Conservation (phyloP, 2,797 vertebrate genomes). For the Potorous gilbertii region DNA sequence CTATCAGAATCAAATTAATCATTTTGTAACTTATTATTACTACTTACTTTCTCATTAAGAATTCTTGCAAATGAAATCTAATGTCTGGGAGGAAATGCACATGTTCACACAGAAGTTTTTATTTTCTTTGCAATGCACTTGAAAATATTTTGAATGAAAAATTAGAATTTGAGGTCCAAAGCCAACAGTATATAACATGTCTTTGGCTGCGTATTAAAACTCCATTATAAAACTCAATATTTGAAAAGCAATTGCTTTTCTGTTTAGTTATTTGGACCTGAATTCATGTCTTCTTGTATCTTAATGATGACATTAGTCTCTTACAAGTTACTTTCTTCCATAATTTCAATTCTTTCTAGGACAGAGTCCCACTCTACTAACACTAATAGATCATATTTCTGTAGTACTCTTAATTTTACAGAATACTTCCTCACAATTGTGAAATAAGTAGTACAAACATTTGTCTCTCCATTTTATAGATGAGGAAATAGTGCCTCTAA, state of each 20-base stretch:
- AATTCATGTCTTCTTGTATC: slow-evolving; percentile 39
- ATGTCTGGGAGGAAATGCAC: background rate
- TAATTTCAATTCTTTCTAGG: background rate
- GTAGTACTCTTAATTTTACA: background rate
- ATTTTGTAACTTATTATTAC: background rate
- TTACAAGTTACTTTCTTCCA: slow-evolving; percentile 26
- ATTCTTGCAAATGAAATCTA: background rate
- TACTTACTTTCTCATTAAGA: background rate
- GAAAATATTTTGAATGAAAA: slow-evolving; percentile 39
- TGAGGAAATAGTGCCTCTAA: background rate
- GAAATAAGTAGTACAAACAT: background rate
- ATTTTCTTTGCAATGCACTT: background rate
- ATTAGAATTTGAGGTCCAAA: slow-evolving; percentile 36
- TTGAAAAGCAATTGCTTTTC: slow-evolving; percentile 15
- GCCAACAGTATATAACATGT: slow-evolving; percentile 28
- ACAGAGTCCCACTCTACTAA: slow-evolving; percentile 3
- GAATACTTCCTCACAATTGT: background rate
- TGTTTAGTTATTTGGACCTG: slow-evolving; percentile 1
- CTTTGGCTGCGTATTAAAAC: slow-evolving; percentile 41
- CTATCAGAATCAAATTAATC: background rate
- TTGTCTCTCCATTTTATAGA: background rate
- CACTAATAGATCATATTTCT: background rate
- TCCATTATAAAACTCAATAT: slow-evolving; percentile 3
- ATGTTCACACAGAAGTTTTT: background rate
- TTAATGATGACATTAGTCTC: slow-evolving; percentile 40